Conservation (phyloP, 2,113 vertebrate genomes). For the Macrotis lagotis region DNA sequence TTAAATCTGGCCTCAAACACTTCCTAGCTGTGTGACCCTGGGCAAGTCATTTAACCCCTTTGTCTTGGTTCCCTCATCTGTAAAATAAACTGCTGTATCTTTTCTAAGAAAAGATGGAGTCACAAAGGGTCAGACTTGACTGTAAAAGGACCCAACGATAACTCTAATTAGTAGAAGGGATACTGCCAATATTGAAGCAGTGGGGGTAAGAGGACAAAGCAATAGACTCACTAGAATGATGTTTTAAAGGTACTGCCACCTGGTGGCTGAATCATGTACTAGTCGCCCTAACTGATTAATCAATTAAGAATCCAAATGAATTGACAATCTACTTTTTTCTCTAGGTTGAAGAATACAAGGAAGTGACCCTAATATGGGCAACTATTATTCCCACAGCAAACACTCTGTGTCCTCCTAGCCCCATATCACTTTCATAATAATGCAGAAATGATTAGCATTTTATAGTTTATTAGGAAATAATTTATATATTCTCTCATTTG, state of each 20-base stretch:
- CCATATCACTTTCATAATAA: neutral
- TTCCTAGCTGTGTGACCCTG: too few relatives aligned
- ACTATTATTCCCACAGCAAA: neutral
- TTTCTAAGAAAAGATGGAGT: neutral
- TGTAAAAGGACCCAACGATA: neutral
- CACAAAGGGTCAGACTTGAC: neutral
- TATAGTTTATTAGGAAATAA: neutral
- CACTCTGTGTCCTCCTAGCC: neutral
- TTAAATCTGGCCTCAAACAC: neutral
- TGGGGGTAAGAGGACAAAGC: neutral
- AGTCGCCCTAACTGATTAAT: neutral
- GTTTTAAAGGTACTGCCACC: neutral
- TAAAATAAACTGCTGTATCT: neutral
- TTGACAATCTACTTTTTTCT: neutral
- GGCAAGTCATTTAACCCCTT: neutral
- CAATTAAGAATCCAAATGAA: neutral
- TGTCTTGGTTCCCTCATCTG: neutral
- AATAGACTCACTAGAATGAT: neutral
- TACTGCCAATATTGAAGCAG: neutral
- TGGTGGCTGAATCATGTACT: neutral
- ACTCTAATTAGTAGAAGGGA: neutral
- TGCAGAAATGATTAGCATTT: neutral
- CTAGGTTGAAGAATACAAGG: neutral
- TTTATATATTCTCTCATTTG: neutral
- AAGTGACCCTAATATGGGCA: neutral